Evolutionary conservation across 2,888 invertebrate genomes (phyloP), one percentile per base, ranked within the genome.

Genomic region (Catocala nupta): DNA sequence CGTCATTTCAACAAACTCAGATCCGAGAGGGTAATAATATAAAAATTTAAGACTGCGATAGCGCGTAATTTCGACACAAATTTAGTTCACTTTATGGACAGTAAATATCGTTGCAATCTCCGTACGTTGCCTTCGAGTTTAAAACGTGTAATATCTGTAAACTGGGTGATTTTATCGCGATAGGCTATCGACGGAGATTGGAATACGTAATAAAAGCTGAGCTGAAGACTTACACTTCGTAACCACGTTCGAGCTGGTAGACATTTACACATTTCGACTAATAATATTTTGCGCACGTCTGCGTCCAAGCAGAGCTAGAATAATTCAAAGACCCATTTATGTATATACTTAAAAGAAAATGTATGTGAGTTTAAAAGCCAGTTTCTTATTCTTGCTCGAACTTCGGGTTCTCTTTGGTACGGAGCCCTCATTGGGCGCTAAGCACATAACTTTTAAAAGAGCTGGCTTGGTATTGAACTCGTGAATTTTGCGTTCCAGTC

Each of bases 131-230:
- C 42, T 59, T 42, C 56, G 47, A 48, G 47, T 52, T 56, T 51
- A 44, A 43, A 25, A 45, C 39, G 39, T 57, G 25, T 13, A 44
- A 50, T 51, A 55, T 65, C 36, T 49, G 61, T 48, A 51, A 33
- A 7, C 12, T 43, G 48, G 33, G 9, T 13, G 53, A 64, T 69
- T 59, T 59, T 58, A 53, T 64, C 56, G 44, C 51, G 45, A 71
- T 65, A 61, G 65, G 65, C 42, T 57, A 70, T 65, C 54, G 49
- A 36, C 49, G 65, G 70, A 71, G 59, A 71, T 70, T 57, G 74
- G 34, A 36, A 49, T 51, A 48, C 55, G 12, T 48, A 61, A 70
- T 73, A 71, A 60, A 25, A 25, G 25, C 25, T 25, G 25, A 60
- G 45, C 52, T 49, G 25, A 52, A 63, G 63, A 64, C 72, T 63